These are phyloP conservation scores for Delia radicum DNA, from an alignment of 1,140 invertebrate species.

Conservation along the genomic window DNA sequence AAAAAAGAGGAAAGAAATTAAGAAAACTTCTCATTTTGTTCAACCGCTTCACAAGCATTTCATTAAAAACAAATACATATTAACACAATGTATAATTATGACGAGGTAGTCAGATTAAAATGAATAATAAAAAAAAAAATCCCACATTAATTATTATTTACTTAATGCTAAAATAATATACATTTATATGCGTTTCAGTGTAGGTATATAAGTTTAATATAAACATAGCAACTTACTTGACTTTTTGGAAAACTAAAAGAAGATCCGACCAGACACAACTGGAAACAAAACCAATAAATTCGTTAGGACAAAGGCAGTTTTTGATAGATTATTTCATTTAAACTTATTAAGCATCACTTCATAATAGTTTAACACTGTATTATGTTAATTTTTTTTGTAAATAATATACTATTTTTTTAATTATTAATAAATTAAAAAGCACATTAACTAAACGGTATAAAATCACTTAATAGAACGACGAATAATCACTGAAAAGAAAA, in stretches of 20 bases:
- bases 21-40: background rate
- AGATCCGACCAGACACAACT: background rate
- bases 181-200: background rate
- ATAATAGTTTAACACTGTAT: background rate
- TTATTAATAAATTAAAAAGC: background rate
- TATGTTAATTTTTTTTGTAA: background rate
- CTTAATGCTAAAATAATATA: conserved; percentile 4
- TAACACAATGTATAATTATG: background rate
- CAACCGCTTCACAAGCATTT: too few species aligned
- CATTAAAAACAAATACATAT: background rate
- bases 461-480: background rate
- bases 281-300: background rate
- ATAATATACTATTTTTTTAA: background rate
- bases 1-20: background rate
- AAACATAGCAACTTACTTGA: background rate
- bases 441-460: background rate
- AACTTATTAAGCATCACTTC: background rate
- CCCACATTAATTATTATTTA: conserved; percentile 5
- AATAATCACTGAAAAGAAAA: conserved; percentile 5
- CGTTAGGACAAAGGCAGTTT: background rate
- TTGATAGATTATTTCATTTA: background rate
- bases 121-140: background rate
- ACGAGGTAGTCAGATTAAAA: background rate
- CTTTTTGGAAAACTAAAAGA: background rate
- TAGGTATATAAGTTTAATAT: background rate